phyloP scores from a whole-genome alignment of 2,888 invertebrate genomes.

The Lutraria lutraria region DNA sequence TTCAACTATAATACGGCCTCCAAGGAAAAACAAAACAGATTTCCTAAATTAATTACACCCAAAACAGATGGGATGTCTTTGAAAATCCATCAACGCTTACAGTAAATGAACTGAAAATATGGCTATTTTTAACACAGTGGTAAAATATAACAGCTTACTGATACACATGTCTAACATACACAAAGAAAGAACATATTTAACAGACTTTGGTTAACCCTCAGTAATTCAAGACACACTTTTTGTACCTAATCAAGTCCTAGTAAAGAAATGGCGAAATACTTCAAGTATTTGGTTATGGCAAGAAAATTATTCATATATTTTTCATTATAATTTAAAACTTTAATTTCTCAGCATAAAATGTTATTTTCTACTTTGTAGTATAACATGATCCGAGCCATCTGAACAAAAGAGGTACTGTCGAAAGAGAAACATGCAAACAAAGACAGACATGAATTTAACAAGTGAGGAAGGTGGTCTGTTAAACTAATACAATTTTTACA shows the following conservation, averaged over 20 bases:
- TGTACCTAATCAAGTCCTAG: too few relatives aligned
- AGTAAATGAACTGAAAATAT: slow-evolving; percentile 20
- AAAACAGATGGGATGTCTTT: background rate
- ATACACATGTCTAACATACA: background rate
- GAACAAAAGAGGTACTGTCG: background rate
- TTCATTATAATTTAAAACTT: too few relatives aligned
- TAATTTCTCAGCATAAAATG: too few relatives aligned
- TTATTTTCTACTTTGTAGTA: too few relatives aligned
- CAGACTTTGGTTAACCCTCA: background rate
- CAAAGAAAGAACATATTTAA: background rate
- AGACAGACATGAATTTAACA: background rate
- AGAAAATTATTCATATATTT: too few relatives aligned
- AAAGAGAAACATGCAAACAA: background rate
- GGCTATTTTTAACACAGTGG: background rate
- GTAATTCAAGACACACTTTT: too few relatives aligned
- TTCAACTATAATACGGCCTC: background rate
- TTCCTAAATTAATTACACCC: slow-evolving; percentile 13
- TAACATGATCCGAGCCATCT: too few relatives aligned
- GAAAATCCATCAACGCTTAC: slow-evolving; percentile 9
- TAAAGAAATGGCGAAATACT: too few relatives aligned
- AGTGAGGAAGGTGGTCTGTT: background rate
- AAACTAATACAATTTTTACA: background rate
- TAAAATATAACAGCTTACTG: background rate
- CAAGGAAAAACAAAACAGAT: slow-evolving; percentile 12
- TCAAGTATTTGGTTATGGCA: too few relatives aligned